Base-by-base conservation (phyloP, 2,797 vertebrate genomes). In the Lepidocolaptes lacrymiger region DNA sequence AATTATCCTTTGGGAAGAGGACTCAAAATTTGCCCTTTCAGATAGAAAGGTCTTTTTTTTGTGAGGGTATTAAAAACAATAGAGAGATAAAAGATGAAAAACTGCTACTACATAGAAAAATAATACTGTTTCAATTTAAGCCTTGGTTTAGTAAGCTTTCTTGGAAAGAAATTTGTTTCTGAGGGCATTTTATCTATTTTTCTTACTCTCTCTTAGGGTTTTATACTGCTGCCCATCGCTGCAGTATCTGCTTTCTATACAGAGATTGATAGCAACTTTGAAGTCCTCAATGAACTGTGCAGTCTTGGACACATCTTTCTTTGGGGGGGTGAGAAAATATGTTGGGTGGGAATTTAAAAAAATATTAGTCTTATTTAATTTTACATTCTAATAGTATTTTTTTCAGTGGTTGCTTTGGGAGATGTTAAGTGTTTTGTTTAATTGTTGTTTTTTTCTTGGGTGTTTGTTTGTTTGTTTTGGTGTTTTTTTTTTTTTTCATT, bases 1-100 rank as follows among this genome's bases (percentile, higher is more conserved):
- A 79, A 59, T 92, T 90, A 79, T 17, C 81, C 27, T 23, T 22
- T 2, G 10, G 55, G 59, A 85, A 79, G 30, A 71, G 6, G 41
- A 61, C 37, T 52, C 71, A 84, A 85, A 73, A 88, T 85, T 89
- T 90, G 83, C 91, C 90, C 95, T 88, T 85, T 48, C 90, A 91
- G 85, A 95, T 10, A 90, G 71, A 95, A 93, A 95, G 89, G 81
- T 82, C 80, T 79, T 93, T 96, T 96, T 37, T 96, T 95, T 91
- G 59, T 32, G 69, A 79, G 51, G 8, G 2, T 85, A 67, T 87
- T 92, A 51, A 67, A 87, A 96, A 86, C 83, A 82, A 34, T n/a
- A 86, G 88, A 90, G 91, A 90, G 94, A 91, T 97, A 96, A 95
- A 80, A 94, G 91, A 90, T 93, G 74, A 95, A 90, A 95, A 94